Percentiles rank a stretch among this genome's conserved stretches.
phyloP scores from a whole-genome alignment of 2,888 invertebrate species.

The Chymomyza amoena region DNA sequence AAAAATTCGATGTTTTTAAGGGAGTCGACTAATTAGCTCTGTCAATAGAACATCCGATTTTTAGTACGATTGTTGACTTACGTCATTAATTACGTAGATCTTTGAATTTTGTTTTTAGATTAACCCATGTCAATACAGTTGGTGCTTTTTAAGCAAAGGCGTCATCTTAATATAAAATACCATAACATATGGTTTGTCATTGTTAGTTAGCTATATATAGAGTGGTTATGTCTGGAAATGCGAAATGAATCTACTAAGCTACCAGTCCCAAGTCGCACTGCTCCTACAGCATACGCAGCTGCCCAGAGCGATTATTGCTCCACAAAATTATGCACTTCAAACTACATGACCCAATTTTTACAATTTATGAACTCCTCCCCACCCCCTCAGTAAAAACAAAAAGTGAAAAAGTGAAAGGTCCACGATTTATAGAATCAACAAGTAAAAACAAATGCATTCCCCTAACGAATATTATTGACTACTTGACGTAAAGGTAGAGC shows the following conservation, averaged over 20 bases:
- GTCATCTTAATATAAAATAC: background rate
- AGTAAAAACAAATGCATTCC: too few relatives aligned
- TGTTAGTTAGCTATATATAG: background rate
- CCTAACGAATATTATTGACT: too few relatives aligned
- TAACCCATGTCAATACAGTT: background rate
- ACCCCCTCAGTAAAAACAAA: too few relatives aligned
- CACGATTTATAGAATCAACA: too few relatives aligned
- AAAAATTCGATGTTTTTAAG: too few relatives aligned
- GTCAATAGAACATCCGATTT: background rate
- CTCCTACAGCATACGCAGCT: background rate
- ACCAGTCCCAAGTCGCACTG: background rate
- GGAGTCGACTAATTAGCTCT: too few relatives aligned
- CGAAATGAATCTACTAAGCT: background rate
- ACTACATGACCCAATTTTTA: conserved; percentile 52
- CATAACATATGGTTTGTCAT: background rate
- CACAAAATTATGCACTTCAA: conserved; percentile 22
- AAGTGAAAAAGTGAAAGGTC: too few relatives aligned
- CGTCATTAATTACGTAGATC: background rate
- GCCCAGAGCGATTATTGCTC: conserved; percentile 40
- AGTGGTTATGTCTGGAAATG: background rate
- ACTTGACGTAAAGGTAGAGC: too few relatives aligned
- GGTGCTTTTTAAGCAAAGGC: background rate
- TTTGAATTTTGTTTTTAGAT: background rate
- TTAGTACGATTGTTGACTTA: background rate
- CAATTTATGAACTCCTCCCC: conserved; percentile 29